Evolutionary conservation across 2,888 invertebrate genomes (phyloP), one percentile per base, ranked within the genome.

Genomic region (Adelognathus sp.): DNA sequence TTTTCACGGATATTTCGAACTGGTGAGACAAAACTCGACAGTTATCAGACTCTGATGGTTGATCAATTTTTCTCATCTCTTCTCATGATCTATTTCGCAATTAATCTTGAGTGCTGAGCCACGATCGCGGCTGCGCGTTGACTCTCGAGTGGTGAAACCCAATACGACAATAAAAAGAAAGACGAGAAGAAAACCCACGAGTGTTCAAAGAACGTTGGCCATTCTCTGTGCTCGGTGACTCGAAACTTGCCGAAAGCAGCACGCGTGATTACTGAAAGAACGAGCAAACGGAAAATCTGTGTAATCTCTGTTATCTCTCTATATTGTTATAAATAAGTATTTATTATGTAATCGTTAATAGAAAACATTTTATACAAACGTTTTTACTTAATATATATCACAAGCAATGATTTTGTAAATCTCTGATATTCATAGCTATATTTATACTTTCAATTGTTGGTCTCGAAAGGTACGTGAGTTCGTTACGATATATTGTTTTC

Each of bases 241-340:
- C 54, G 1, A 29, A 29, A n/a, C n/a, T 29, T 29, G 2, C 18
- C 21, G 5, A 24, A 21, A 5, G 21, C n/a, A 29, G 14, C 27
- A n/a, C 63, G 33, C 6, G 46, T 24, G 64, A 64, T 46, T 29
- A 61, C 44, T 14, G 29, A 29, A 3, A 44, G 16, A 44, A 44
- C 44, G 6, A n/a, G 18, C 1, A 39, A 36, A 50, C 64, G 36
- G 52, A 52, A 31, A 74, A 81, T 74, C 71, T 78, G 78, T 81
- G 81, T 83, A 84, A 84, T 82, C 82, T 71, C 82, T 82, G 83
- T 86, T 86, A 84, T n/a, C n/a, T n/a, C n/a, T n/a, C n/a, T n/a
- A n/a, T n/a, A n/a, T 87, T 87, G 82, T 88, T 89, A 88, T 87
- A 85, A 87, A 88, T 90, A 90, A 90, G 88, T 90, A 90, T 90